Base-by-base conservation (phyloP, 2,113 vertebrate genomes). In the Anhinga anhinga region DNA sequence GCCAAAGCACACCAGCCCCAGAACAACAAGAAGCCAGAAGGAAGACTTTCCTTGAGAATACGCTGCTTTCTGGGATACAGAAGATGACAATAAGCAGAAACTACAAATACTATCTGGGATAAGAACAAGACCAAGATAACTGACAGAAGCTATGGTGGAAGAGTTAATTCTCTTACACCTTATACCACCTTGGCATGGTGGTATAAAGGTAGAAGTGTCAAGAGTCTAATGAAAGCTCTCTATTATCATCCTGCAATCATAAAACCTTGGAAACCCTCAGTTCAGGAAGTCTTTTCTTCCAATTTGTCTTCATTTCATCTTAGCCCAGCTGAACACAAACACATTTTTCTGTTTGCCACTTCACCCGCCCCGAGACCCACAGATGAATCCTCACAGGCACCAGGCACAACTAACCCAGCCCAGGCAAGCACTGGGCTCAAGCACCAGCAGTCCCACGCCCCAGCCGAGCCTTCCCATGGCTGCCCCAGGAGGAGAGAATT, bases 371-470 rank as follows among this genome's bases (percentile, higher is more conserved):
- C 36, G 59, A 80, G 42, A 52, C 11, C 14, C 49, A 36, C 4
- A 50, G 49, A 63, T 4, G 2, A 45, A 45, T 8, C 5, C 23
- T 40, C 20, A 2, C 7, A 50, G 62, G 42, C 38, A 85, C 9
- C 16, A 79, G 42, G 14, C 38, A 58, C 26, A 67, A 52, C 50
- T 42, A 30, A 63, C 11, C 42, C 19, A 36, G 52, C 26, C 44
- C 42, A 42, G 45, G 42, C 17, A 74, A 65, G 56, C 2, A 0
- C 15, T 2, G 1, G 34, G 45, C 62, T 81, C 27, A 34, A 44
- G 59, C 40, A 47, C 20, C 6, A 2, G 14, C 40, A 56, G 22
- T 22, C 50, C 22, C 0, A 0, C 1, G 1, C 29, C 61, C 29
- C 27, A 32, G 7, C 15, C 0, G 0, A 87, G 49, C 66, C 52